Evolutionary conservation across 1,140 invertebrate species (phyloP), one percentile per base, ranked within the genome.

Genomic region (Samia ricini): DNA sequence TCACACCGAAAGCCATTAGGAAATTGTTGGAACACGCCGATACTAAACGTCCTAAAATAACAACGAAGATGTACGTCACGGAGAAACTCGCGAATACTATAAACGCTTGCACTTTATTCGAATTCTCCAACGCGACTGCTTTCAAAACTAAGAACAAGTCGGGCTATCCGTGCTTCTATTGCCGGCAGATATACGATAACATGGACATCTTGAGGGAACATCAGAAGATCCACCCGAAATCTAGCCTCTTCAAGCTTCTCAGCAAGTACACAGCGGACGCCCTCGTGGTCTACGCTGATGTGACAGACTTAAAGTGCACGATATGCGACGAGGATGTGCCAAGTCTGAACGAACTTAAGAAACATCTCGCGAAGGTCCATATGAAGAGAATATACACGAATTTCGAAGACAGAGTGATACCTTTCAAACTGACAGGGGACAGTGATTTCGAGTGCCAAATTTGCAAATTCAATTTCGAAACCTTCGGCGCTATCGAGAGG

Each of bases 31-130:
- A 42, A 42, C 83, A 1, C 24, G 70, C 81, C 29, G 63, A 76
- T 2, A 48, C 57, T 0, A 74, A 77, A 20, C 55, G 58, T 4
- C 67, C 15, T 6, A 56, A 56, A 5, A 6, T 42, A 56, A 60
- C 6, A 71, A 21, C 0, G 29, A 58, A 4, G 24, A 69, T 21
- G n/a, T 76, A 2, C 76, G 66, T 88, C 0, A 74, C 81, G 6
- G 86, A 87, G 29, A 89, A 89, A 68, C 63, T 69, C 29, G 86
- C 77, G 0, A 75, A 81, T 54, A 81, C 85, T 0, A 48, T 72
- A 0, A 89, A 88, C 54, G 75, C 77, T 0, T 69, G 75, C 0
- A 75, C 76, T 0, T 20, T 87, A 22, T 59, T 89, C 22, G 74
- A 83, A 65, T 63, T 72, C 52, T 85, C 82, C 0, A 89, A 83